These are phyloP conservation scores for Phengaris alcon DNA, from an alignment of 2,888 invertebrate species.

Conservation along the genomic window DNA sequence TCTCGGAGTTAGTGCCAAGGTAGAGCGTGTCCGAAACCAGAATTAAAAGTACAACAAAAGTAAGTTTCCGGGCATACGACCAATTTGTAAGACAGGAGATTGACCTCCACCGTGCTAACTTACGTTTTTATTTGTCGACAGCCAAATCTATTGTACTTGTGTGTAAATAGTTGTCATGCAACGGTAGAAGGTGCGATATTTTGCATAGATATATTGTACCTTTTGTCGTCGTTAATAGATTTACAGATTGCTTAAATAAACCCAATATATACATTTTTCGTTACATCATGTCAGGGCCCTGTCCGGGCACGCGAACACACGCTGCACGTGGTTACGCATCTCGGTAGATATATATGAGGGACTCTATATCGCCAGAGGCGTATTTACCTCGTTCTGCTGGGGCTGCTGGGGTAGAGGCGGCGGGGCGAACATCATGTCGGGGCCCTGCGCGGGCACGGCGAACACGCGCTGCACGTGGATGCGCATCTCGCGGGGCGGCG, in stretches of 20 bases:
- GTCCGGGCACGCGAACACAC: constrained; percentile 71
- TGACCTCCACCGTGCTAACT: neutral
- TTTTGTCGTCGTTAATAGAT: neutral
- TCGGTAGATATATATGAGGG: constrained; percentile 41
- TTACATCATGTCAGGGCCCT: constrained; percentile 35
- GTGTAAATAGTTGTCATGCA: neutral
- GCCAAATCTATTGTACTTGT: neutral
- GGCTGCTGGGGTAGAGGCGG: constrained; percentile 62
- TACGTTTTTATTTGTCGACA: neutral
- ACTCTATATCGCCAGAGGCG: neutral
- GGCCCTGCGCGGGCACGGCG: constrained; percentile 61
- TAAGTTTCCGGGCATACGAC: neutral
- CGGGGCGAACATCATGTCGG: constrained; percentile 56
- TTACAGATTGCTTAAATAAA: neutral
- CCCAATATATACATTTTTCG: too few species aligned
- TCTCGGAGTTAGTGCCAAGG: neutral
- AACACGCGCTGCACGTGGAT: constrained; percentile 76
- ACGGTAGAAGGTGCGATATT: neutral
- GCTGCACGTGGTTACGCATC: constrained; percentile 76
- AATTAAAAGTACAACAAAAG: neutral
- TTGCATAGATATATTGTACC: neutral
- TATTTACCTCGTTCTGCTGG: constrained; percentile 60
- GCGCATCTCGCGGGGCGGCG: constrained; percentile 65
- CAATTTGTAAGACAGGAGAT: neutral
- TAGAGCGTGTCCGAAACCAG: neutral